These are phyloP conservation scores for Mayetiola destructor DNA, from an alignment of 2,888 invertebrate genomes.

Conservation along the genomic window DNA sequence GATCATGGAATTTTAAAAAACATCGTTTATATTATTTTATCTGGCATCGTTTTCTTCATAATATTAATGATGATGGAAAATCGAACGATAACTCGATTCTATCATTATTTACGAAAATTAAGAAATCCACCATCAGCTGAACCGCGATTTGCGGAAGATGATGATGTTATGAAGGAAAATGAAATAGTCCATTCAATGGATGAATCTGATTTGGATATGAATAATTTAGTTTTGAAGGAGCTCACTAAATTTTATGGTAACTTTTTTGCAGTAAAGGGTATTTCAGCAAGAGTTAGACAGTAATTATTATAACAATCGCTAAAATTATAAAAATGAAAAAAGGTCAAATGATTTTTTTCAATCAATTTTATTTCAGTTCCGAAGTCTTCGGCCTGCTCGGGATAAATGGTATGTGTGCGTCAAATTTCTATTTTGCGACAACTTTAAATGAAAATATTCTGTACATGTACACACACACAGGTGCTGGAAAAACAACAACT, in stretches of 20 bases:
- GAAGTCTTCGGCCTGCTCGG: constrained; percentile 75
- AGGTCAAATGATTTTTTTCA: no score
- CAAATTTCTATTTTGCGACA: no score
- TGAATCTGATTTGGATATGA: constrained; percentile 28
- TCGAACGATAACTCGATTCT: constrained; percentile 20
- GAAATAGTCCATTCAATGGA: constrained; percentile 35
- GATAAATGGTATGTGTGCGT: no score
- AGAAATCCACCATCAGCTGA: constrained; percentile 20
- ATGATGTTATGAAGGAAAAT: constrained; percentile 44
- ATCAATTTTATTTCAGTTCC: constrained; percentile 33
- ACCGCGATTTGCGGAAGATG: constrained; percentile 32
- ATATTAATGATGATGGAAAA: constrained; percentile 50
- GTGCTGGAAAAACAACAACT: constrained; percentile 74
- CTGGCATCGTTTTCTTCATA: constrained; percentile 43
- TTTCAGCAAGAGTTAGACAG: constrained; percentile 41
- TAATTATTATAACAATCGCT: no score
- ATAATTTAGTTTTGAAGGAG: constrained; percentile 45
- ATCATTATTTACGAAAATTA: constrained; percentile 24
- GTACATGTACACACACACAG: no score
- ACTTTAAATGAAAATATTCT: no score
- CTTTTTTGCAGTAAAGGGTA: constrained; percentile 63
- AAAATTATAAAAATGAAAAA: no score
- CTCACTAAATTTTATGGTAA: constrained; percentile 62
- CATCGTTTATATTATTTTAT: constrained; percentile 44
- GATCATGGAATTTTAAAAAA: constrained; percentile 49